These are phyloP conservation scores for Oreohelix idahoensis DNA, from an alignment of 1,140 invertebrate genomes.

Conservation along the genomic window DNA sequence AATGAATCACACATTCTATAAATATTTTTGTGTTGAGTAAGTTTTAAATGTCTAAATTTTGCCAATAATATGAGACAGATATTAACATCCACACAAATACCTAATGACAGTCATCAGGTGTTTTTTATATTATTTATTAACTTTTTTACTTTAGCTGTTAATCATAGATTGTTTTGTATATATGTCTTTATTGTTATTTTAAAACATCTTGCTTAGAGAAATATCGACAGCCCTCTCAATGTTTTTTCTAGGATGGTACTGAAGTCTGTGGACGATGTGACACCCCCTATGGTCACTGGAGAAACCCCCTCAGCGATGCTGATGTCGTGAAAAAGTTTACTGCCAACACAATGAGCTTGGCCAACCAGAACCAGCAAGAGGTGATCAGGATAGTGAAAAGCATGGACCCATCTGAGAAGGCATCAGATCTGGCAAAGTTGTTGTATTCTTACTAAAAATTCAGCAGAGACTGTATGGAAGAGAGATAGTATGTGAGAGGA, in stretches of 20 bases:
- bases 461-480: neutral
- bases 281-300: constrained; percentile 65
- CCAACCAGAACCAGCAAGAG: constrained; percentile 23
- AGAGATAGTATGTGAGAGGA: neutral
- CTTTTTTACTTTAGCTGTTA: too few species aligned
- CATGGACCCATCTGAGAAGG: constrained; percentile 39
- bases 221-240: neutral
- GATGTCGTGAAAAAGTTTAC: constrained; percentile 58
- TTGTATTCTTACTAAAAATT: constrained; percentile 11
- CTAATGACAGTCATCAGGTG: too few species aligned
- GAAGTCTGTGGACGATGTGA: constrained; percentile 47
- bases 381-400: constrained; percentile 46
- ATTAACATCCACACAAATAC: too few species aligned
- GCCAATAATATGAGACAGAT: too few species aligned
- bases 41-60: too few species aligned
- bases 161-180: too few species aligned
- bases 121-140: too few species aligned
- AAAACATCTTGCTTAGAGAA: too few species aligned
- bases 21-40: too few species aligned
- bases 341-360: constrained; percentile 48
- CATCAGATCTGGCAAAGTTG: constrained; percentile 38
- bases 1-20: too few species aligned
- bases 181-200: too few species aligned
- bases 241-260: constrained; percentile 22
- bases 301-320: constrained; percentile 54